phyloP scores from a whole-genome alignment of 2,888 invertebrate genomes.

The Drosophila niveifrons region DNA sequence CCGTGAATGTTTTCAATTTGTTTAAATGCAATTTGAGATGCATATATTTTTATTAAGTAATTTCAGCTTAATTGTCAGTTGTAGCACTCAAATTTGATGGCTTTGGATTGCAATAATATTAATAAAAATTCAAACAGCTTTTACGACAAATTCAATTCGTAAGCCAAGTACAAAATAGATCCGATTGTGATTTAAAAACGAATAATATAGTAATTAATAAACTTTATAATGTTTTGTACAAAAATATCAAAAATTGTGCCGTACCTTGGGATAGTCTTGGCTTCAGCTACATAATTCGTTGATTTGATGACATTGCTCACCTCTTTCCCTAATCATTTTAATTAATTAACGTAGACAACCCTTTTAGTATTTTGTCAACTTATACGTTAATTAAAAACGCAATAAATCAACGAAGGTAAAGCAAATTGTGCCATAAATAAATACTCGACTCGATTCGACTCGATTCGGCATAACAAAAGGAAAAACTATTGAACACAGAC shows the following conservation, averaged over 20 bases:
- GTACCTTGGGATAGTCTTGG: neutral
- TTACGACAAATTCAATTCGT: neutral
- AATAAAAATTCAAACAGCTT: constrained; percentile 11
- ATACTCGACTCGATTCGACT: neutral
- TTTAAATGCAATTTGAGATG: constrained; percentile 48
- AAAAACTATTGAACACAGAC: constrained; percentile 43
- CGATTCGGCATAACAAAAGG: constrained; percentile 18
- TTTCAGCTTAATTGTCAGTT: constrained; percentile 21
- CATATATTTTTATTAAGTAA: constrained; percentile 33
- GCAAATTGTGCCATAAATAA: constrained; percentile 29
- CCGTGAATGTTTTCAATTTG: constrained; percentile 55
- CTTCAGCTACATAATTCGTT: too few relatives aligned
- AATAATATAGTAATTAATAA: neutral
- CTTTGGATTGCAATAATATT: constrained; percentile 11
- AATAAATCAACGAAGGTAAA: constrained; percentile 66
- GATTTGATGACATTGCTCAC: neutral
- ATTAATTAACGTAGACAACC: constrained; percentile 30
- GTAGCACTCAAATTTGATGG: constrained; percentile 22
- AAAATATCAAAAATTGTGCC: too few relatives aligned
- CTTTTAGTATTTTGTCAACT: constrained; percentile 7
- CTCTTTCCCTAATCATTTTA: constrained; percentile 9
- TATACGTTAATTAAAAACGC: constrained; percentile 62
- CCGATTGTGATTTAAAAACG: too few relatives aligned
- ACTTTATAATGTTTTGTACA: too few relatives aligned
- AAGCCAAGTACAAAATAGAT: neutral